Base-by-base conservation (phyloP, 1,140 invertebrate species). In the Hylaeus volcanicus region DNA sequence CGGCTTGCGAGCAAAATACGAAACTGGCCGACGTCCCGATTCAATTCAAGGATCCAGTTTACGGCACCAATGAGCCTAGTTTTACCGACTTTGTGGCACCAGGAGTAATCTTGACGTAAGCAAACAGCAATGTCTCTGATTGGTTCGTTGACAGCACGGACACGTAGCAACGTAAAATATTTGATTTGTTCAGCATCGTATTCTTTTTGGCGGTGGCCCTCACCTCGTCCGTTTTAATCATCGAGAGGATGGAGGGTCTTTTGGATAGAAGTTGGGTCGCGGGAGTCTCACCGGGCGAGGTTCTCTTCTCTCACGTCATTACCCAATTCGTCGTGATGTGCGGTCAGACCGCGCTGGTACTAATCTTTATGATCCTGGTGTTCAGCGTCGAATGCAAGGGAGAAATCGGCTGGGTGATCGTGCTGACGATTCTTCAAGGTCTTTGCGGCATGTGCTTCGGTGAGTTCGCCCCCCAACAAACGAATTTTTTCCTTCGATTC, bases 361-460 rank as follows among this genome's bases (percentile, higher is more conserved):
- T 99, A 2, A 95, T 98, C 61, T 98, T 98, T 91, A 98, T 98
- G 95, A 97, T 99, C 84, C 93, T 97, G 0, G 97, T 98, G 0
- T 98, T 98, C 86, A 95, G 96, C 1, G 97, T 98, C 5, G 96
- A 98, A 88, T 97, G 97, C 88, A 96, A 97, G 82, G 98, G 98
- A 5, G 96, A 97, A 55, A 95, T 98, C 51, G 94, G 96, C 43
- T 96, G 96, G 93, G 98, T 98, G 2, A 95, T 99, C 73, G 93
- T 97, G 55, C 91, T 99, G 9, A 97, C 97, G 0, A 95, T 99
- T 78, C 93, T 97, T 75, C 96, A 97, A 92, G 98, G 97, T 74
- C 94, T 98, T 11, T 98, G 98, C 91, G 98, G 98, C 86, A 99
- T 99, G 98, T 97, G 97, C 89, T 98, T 98, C 91, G 97, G 97